Evolutionary conservation across 2,888 invertebrate genomes (phyloP).

Genomic region (Cybosia mesomella): DNA sequence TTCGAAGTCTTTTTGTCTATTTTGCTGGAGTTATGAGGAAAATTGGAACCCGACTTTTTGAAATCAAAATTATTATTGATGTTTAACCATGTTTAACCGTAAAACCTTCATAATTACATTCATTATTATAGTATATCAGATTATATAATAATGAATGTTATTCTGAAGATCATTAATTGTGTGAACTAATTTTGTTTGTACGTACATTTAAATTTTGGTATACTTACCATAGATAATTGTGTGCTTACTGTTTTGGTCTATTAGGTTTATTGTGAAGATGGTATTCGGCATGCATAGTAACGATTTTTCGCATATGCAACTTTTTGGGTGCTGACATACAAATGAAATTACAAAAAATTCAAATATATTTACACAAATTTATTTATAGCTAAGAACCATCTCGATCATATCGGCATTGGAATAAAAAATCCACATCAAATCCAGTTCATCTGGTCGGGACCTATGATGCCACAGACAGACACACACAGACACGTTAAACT

Average conservation of each 20-base stretch:
- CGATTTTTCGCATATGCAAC: not conserved
- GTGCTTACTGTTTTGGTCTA: not conserved
- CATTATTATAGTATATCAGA: not conserved
- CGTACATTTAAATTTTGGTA: no score
- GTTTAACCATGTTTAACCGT: not conserved
- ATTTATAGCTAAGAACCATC: no score
- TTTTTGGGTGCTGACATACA: no score
- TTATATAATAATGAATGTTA: not conserved
- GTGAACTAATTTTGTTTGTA: no score
- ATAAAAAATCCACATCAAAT: no score
- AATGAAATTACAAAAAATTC: no score
- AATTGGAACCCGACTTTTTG: not conserved
- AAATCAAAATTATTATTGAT: slow-evolving; percentile 1
- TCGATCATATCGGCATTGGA: no score
- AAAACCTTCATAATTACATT: not conserved
- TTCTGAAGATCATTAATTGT: not conserved
- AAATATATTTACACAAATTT: no score
- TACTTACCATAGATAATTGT: no score
- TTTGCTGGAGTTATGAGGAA: not conserved
- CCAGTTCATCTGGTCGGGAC: no score
- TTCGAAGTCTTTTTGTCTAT: not conserved
- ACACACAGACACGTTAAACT: no score
- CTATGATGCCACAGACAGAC: no score
- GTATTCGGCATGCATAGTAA: not conserved
- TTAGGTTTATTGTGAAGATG: not conserved